Evolutionary conservation across 2,113 vertebrate genomes (phyloP).

Genomic region (Phasianus colchicus): DNA sequence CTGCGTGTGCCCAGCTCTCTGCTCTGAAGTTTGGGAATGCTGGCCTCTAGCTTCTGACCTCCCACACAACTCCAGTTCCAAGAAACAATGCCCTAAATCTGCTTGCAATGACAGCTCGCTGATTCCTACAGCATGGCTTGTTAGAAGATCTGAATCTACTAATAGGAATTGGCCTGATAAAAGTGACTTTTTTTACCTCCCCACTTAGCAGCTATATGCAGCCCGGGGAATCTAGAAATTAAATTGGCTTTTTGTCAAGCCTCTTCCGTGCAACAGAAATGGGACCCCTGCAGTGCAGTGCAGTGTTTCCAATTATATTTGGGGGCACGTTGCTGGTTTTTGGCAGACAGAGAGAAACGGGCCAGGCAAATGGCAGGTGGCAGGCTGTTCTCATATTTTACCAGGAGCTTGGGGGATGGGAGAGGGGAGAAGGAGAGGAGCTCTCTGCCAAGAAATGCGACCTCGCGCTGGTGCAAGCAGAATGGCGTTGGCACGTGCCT

Average conservation of each 20-base stretch:
- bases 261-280: constrained; percentile 43
- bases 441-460: constrained; percentile 33
- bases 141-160: constrained; percentile 52
- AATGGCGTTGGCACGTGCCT: not conserved
- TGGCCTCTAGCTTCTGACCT: not conserved
- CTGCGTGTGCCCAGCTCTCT: rapidly evolving
- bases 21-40: not conserved
- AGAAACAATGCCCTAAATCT: constrained; percentile 36
- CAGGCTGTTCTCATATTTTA: constrained; percentile 61
- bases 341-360: constrained; percentile 50
- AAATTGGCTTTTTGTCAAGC: constrained; percentile 66
- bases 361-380: constrained; percentile 69
- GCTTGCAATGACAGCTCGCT: not conserved
- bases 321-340: constrained; percentile 63
- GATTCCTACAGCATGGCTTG: not conserved
- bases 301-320: constrained; percentile 72
- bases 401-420: constrained; percentile 26
- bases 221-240: constrained; percentile 55
- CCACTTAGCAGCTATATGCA: constrained; percentile 31
- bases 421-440: constrained; percentile 10
- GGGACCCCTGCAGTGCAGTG: constrained; percentile 52
- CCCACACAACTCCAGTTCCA: not conserved
- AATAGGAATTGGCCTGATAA: constrained; percentile 63
- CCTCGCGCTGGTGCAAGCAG: not conserved
- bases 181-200: not conserved